Evolutionary conservation across 2,888 invertebrate species (phyloP), one percentile per base, ranked within the genome.

Genomic region (Drosophila anomelani): DNA sequence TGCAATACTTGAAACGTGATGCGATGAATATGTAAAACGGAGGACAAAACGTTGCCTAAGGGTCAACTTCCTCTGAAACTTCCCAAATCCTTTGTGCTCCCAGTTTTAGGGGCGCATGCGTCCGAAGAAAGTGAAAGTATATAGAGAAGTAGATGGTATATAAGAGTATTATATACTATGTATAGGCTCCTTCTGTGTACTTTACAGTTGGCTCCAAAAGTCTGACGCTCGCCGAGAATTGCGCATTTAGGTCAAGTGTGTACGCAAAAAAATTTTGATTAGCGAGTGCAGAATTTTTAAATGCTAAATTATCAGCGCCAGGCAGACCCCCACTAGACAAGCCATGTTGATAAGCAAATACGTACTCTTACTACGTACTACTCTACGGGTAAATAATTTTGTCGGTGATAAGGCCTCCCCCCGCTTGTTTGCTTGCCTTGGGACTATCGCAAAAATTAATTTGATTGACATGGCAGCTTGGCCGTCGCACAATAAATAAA

Each of bases 221-320:
- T 57, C 38, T 32, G 6, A 8, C 8, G 29, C 29, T 47, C 32
- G 51, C 13, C 29, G 12, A n/a, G 20, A 76, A 87, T 64, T 87
- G 81, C 85, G 85, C 85, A 88, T 85, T 88, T 88, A 73, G 83
- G 88, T 88, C 79, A 85, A 79, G 79, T 75, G 74, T 80, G 56
- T 60, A 20, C 61, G 59, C 61, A 41, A 74, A 77, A 75, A 55
- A 79, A 67, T 60, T 44, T 59, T 76, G 70, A 70, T 63, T 76
- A 66, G 23, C 54, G 53, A 51, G 44, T 41, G 39, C 38, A 43
- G 29, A 60, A 23, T 39, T 49, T 58, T 17, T 17, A 66, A 80
- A 77, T 78, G 64, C 69, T 43, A 67, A 75, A 77, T 72, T 77
- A 86, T 86, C 75, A 66, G 64, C 72, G 77, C 79, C 75, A 64